phyloP scores from a whole-genome alignment of 2,888 invertebrate species.

The Psylliodes chrysocephalus region DNA sequence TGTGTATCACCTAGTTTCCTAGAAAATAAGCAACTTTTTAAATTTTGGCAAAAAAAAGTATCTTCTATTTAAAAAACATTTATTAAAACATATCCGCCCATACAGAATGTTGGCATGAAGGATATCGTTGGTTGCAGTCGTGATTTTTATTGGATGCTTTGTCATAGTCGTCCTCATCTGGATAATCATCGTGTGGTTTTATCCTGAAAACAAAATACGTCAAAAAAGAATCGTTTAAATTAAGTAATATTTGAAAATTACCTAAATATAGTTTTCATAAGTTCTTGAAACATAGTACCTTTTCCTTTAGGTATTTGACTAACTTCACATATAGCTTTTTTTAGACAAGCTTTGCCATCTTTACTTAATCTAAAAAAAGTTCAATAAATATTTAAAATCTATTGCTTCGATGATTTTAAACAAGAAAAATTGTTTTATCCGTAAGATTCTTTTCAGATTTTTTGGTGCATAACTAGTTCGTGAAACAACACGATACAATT shows the following conservation, averaged over 20 bases:
- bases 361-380: constrained; percentile 58
- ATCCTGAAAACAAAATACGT: constrained; percentile 63
- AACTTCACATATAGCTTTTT: constrained; percentile 74
- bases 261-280: constrained; percentile 74
- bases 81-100: constrained; percentile 47
- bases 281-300: constrained; percentile 73
- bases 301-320: constrained; percentile 66
- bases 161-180: constrained; percentile 63
- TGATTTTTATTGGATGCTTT: constrained; percentile 60
- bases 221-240: not conserved
- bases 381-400: no score
- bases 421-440: no score
- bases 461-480: no score
- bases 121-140: constrained; percentile 65
- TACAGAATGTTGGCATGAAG: constrained; percentile 60
- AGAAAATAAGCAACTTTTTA: no score
- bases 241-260: constrained; percentile 52
- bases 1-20: not conserved
- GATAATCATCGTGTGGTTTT: constrained; percentile 61
- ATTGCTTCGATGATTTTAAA: no score
- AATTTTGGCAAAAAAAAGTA: not conserved
- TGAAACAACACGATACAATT: no score
- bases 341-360: constrained; percentile 71
- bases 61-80: not conserved
- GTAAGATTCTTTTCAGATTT: no score